Evolutionary conservation across 2,797 vertebrate genomes (phyloP).

Genomic region (Staurois parvus): DNA sequence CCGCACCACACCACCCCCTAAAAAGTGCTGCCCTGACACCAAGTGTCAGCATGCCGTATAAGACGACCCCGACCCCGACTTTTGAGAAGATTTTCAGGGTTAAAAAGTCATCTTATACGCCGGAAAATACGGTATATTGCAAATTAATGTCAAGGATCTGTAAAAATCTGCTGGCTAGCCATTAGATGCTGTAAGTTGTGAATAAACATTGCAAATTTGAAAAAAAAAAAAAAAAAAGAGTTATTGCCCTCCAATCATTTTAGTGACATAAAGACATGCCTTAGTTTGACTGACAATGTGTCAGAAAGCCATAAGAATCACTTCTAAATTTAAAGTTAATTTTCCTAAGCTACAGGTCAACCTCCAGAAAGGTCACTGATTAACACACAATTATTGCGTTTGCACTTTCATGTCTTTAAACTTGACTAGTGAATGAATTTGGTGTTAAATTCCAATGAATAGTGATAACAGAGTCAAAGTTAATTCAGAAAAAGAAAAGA

Average conservation of each 20-base stretch:
- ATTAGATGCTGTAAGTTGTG: no score
- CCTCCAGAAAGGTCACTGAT: neutral
- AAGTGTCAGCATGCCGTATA: no score
- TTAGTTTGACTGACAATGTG: neutral
- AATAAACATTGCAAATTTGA: no score
- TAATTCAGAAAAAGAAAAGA: slow-evolving; percentile 67
- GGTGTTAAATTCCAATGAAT: slow-evolving; percentile 33
- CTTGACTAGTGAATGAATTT: slow-evolving; percentile 10
- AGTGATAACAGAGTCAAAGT: slow-evolving; percentile 58
- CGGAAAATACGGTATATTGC: no score
- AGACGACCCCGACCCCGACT: no score
- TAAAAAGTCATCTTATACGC: no score
- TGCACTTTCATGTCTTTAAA: neutral
- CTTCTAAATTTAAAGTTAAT: neutral
- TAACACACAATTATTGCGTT: neutral
- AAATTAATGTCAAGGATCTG: no score
- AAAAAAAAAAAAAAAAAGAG: no score
- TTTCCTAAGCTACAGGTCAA: neutral
- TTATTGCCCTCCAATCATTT: neutral
- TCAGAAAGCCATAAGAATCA: neutral
- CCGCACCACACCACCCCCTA: no score
- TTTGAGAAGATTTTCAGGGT: no score
- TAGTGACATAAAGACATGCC: neutral
- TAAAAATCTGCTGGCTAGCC: no score
- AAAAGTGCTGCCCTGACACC: no score